A percentile compares a stretch with the other conserved stretches of the same genome.
Evolutionary conservation across 2,113 vertebrate species (phyloP).

Genomic region (Ondatra zibethicus): DNA sequence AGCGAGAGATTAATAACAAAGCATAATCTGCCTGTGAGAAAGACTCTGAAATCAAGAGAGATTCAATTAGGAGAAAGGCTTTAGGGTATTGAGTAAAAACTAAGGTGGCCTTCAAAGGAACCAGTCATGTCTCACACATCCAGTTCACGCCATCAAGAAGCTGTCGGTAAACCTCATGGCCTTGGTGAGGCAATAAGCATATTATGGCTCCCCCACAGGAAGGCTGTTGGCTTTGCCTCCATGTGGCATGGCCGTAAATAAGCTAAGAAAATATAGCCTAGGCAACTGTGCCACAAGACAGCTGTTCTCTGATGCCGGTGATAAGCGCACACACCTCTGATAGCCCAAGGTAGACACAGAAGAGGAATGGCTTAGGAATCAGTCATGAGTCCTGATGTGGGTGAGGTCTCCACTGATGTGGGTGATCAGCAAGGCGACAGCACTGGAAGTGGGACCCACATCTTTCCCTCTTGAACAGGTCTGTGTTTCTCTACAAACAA

Average conservation of each 20-base stretch:
- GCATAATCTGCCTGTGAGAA: not conserved
- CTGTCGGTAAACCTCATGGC: not conserved
- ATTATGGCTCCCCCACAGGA: not conserved
- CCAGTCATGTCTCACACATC: not conserved
- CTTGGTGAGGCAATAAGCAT: not conserved
- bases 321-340: not conserved
- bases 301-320: not conserved
- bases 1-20: not conserved
- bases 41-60: constrained; percentile 9
- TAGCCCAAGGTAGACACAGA: not conserved
- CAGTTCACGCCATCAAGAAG: not conserved
- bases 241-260: not conserved
- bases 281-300: not conserved
- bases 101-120: not conserved
- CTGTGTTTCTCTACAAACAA: not conserved
- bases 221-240: not conserved
- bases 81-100: not conserved
- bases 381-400: not conserved
- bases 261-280: constrained; percentile 11
- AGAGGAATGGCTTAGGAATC: not conserved
- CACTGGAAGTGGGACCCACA: not conserved
- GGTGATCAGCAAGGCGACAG: not conserved
- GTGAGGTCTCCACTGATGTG: not conserved
- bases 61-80: not conserved
- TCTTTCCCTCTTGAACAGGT: not conserved